Conservation (phyloP, 1,140 invertebrate species). For the Eriosoma lanigerum region DNA sequence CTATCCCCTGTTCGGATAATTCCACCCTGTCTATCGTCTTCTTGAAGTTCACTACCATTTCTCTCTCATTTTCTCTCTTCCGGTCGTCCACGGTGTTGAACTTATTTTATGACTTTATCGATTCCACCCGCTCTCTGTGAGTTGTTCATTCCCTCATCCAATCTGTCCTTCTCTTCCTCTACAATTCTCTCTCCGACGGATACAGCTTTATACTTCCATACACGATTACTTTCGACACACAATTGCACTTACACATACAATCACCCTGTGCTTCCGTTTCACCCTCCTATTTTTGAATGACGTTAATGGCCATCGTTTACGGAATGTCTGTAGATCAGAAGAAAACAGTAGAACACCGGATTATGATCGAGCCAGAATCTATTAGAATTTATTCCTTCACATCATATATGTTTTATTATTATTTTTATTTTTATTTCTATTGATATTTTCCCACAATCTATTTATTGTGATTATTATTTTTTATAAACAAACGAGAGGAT, state of each 20-base stretch:
- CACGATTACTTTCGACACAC: conserved; percentile 50
- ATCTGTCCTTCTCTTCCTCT: neutral
- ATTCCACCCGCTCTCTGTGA: conserved; percentile 28
- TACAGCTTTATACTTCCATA: conserved; percentile 23
- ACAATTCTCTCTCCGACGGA: neutral
- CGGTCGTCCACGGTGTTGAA: conserved; percentile 6
- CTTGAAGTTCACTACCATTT: conserved; percentile 5
- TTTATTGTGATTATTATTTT: too few relatives aligned
- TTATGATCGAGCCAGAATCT: conserved; percentile 17
- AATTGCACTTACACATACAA: conserved; percentile 47
- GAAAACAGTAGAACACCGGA: conserved; percentile 10
- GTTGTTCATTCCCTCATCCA: neutral
- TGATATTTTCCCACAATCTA: too few relatives aligned
- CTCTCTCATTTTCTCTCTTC: neutral
- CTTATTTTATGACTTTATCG: conserved; percentile 52
- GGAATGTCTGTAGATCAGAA: conserved; percentile 12
- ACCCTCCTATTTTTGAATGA: neutral
- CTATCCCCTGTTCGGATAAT: neutral
- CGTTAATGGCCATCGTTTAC: conserved; percentile 48
- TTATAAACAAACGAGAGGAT: too few relatives aligned
- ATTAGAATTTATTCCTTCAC: neutral
- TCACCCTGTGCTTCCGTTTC: neutral
- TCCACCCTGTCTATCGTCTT: neutral
- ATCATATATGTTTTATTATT: neutral
- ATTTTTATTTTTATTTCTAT: neutral